phyloP scores from a whole-genome alignment of 2,888 invertebrate species.

The Asteroscopus sphinx region DNA sequence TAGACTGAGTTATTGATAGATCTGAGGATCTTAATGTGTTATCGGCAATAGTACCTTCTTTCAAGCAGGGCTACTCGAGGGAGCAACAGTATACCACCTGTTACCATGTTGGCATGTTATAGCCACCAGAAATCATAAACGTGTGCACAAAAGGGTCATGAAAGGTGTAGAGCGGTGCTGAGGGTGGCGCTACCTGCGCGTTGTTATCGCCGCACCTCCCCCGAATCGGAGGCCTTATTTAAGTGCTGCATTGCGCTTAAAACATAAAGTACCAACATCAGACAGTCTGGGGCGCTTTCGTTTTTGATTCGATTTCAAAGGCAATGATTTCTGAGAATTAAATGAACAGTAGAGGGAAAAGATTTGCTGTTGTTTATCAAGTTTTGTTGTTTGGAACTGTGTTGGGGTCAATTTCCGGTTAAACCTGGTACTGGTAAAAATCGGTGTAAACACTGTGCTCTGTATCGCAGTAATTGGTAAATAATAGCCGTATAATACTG shows the following conservation, averaged over 20 bases:
- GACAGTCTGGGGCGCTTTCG: not conserved
- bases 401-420: too few relatives aligned
- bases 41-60: too few relatives aligned
- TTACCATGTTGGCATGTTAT: not conserved
- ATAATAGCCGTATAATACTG: too few relatives aligned
- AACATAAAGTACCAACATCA: not conserved
- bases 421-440: too few relatives aligned
- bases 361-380: not conserved
- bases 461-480: too few relatives aligned
- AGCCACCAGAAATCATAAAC: not conserved
- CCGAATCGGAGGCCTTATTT: constrained; percentile 5
- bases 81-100: not conserved
- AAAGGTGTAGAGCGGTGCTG: not conserved
- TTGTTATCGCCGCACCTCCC: constrained; percentile 4
- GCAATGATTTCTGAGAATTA: not conserved
- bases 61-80: too few relatives aligned
- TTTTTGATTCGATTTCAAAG: not conserved
- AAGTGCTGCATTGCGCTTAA: constrained; percentile 10
- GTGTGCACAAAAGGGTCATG: constrained; percentile 4
- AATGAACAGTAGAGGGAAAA: not conserved
- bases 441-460: too few relatives aligned
- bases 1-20: not conserved
- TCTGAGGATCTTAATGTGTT: not conserved
- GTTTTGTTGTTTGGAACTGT: too few relatives aligned
- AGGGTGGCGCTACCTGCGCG: constrained; percentile 34